Base-by-base conservation (phyloP, 2,888 invertebrate species). In the Arrhopalites spinosus region DNA sequence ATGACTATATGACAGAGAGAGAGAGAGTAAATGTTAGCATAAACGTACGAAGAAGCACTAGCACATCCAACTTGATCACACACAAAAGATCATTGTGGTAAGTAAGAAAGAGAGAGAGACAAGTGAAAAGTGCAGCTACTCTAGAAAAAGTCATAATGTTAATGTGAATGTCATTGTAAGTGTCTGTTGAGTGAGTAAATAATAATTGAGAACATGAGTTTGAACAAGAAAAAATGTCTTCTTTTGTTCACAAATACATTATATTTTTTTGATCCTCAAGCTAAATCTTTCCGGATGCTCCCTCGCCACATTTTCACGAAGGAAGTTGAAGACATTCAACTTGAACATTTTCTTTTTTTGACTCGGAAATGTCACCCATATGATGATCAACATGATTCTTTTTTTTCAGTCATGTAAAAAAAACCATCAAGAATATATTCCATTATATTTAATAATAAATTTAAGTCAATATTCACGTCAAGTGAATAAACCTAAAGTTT, bases 261-360 rank as follows among this genome's bases (percentile, higher is more conserved):
- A 7, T 36, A 36, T 36, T 36, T 36, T 59, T 50, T 17, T 59
- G 66, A 20, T 13, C 43, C 64, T 29, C 25, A 47, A 53, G 20
- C n/a, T 70, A 70, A 70, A 30, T 36, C 70, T 70, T 70, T 70
- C 70, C 70, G 70, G 70, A 70, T 70, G 70, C 56, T 56, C 17
- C 15, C 56, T 30, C 13, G 36, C 56, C 70, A 70, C 70, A 72
- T 47, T 43, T 73, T 66, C 47, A 73, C 64, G 29, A 61, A 73
- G 30, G 66, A 50, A 72, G 64, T 29, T 30, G 13, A 73, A 73
- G 73, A 66, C 72, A 61, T 72, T 72, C 72, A 72, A 72, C 72
- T 72, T 63, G 20, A 50, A 71, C n/a, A n/a, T n/a, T n/a, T n/a
- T n/a, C n/a, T n/a, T n/a, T n/a, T n/a, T n/a, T n/a, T n/a, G n/a